phyloP scores from a whole-genome alignment of 2,113 vertebrate species.

The Rhinolophus ferrumequinum region DNA sequence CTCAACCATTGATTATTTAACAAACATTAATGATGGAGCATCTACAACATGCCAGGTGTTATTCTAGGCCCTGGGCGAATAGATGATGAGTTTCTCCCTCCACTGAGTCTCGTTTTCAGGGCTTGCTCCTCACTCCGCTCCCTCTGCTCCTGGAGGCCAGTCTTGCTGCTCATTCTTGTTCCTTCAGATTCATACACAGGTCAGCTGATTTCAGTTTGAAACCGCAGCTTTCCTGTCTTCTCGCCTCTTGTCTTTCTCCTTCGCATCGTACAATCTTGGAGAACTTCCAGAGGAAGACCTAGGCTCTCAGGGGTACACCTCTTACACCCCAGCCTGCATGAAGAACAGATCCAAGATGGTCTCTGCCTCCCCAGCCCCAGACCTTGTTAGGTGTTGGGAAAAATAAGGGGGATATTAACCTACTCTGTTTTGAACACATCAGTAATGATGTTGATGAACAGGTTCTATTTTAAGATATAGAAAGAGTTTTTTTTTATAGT shows the following conservation, averaged over 20 bases:
- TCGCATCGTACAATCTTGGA: not conserved
- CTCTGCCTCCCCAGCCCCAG: not conserved
- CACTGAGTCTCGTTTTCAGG: accelerated
- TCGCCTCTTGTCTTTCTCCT: not conserved
- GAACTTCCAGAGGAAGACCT: not conserved
- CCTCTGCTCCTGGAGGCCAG: not conserved
- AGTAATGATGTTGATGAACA: not conserved
- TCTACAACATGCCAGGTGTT: not conserved
- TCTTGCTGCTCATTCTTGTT: not conserved
- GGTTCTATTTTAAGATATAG: not conserved
- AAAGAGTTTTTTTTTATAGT: not conserved
- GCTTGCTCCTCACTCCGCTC: not conserved
- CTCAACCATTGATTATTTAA: not conserved
- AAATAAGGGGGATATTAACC: not conserved
- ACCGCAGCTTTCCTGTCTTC: not conserved
- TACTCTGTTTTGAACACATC: not conserved
- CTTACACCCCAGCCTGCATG: not conserved
- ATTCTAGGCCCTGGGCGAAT: not conserved
- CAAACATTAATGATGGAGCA: not conserved
- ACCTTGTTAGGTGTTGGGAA: not conserved
- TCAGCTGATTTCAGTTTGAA: not conserved
- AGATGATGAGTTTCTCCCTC: not conserved
- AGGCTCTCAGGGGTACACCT: not conserved
- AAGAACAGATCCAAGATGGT: not conserved
- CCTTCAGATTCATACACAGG: not conserved